phyloP scores from a whole-genome alignment of 2,888 invertebrate genomes.

The Papilio protenor region DNA sequence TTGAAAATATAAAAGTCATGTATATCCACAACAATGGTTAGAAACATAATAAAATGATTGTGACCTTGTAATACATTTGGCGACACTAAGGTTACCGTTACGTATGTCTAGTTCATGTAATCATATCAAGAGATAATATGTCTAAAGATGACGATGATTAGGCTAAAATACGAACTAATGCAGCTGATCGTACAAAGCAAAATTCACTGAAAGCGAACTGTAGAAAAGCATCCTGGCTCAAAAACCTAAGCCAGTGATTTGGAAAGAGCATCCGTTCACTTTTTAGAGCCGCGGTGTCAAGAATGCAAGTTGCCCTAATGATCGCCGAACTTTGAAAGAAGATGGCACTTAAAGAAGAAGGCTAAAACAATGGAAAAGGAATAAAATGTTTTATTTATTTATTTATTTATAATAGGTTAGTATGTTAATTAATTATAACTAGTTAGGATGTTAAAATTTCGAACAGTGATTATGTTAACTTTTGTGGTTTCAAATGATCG shows the following conservation, averaged over 20 bases:
- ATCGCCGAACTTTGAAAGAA: too few species aligned
- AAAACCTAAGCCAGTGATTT: too few species aligned
- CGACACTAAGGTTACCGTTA: conserved; percentile 21
- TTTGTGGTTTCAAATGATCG: neutral
- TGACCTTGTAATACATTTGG: conserved; percentile 45
- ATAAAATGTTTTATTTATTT: too few species aligned
- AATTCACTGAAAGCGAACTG: too few species aligned
- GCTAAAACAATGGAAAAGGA: neutral
- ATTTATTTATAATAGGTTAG: too few species aligned
- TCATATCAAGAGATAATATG: conserved; percentile 7
- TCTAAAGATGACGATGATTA: neutral
- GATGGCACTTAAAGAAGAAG: too few species aligned
- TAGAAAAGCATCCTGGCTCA: too few species aligned
- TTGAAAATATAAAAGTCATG: conserved; percentile 20
- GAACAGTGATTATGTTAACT: neutral
- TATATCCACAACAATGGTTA: conserved; percentile 22
- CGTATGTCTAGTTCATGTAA: conserved; percentile 16
- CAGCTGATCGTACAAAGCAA: too few species aligned
- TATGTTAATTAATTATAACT: too few species aligned
- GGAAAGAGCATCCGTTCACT: too few species aligned
- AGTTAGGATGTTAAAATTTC: neutral
- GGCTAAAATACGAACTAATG: neutral
- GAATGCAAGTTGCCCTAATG: too few species aligned
- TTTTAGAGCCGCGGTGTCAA: too few species aligned
- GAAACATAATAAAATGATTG: conserved; percentile 35